Evolutionary conservation across 2,888 invertebrate species (phyloP).

Genomic region (Pseudococcus longispinus): DNA sequence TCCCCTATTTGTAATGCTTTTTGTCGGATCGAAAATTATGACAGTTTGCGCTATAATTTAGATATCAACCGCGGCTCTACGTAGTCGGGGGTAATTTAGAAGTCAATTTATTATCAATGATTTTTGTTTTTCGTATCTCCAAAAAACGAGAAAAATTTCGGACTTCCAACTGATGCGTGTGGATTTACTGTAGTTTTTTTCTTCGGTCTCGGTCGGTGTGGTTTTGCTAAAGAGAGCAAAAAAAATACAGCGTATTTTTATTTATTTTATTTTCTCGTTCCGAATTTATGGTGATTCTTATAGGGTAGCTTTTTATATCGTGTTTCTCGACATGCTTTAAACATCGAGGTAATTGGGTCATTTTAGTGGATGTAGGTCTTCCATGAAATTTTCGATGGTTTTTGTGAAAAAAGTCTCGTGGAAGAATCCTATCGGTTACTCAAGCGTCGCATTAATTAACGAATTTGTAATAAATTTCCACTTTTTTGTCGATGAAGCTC

Average conservation of each 20-base stretch:
- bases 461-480: not conserved
- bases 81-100: conserved; percentile 47
- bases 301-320: not conserved
- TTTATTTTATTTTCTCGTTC: not conserved
- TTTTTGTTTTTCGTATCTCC: not conserved
- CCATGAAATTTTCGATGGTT: not conserved
- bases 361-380: not conserved
- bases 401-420: not conserved
- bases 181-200: not conserved
- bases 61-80: conserved; percentile 45
- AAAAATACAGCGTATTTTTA: not conserved
- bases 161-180: conserved; percentile 2
- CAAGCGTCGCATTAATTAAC: not conserved
- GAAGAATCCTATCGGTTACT: not conserved
- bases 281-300: not conserved
- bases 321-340: not conserved
- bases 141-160: not conserved
- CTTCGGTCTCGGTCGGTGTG: not conserved
- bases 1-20: conserved; percentile 52
- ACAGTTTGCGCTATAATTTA: conserved; percentile 56
- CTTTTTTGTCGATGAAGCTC: not conserved
- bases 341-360: not conserved
- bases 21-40: conserved; percentile 52
- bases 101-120: conserved; percentile 55
- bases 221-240: not conserved